Evolutionary conservation across 1,140 invertebrate species (phyloP), one percentile per base, ranked within the genome.

Genomic region (Drosophila seguyi): DNA sequence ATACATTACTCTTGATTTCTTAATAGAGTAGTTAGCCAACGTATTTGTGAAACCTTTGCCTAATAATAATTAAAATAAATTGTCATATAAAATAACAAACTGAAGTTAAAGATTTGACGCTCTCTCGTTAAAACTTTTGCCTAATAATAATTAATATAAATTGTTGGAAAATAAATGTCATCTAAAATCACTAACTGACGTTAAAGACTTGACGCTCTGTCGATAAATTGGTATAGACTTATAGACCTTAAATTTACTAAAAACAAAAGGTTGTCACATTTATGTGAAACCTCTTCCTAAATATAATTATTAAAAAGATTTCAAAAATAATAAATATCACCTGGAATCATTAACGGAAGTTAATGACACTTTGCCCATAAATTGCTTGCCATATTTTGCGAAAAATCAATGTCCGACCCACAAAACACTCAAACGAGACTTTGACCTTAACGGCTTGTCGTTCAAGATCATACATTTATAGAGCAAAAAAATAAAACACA

Each of bases 381-480:
- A 65, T 45, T 18, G 38, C 65, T 27, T 38, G 42, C 18, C n/a
- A 31, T 55, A 53, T 68, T 75, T 81, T 63, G 57, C 65, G 75
- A 60, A 81, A 77, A 81, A 86, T 86, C 82, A 85, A 75, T 72
- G 78, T 36, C 52, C 60, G 61, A 52, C 76, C 77, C 34, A 62
- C 75, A 53, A 53, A 36, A 36, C 50, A 52, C 53, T 55, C 36
- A 45, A 67, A 72, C 61, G 31, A 75, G 76, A 62, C 79, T 87
- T 82, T 86, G 83, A 87, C 83, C 83, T 86, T 86, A 87, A 44
- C 66, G 52, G 50, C 72, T 55, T 59, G 47, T 67, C 56, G 75
- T 76, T 87, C 83, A 86, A 86, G 83, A 86, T 86, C 82, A 75
- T 75, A 34, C 62, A 66, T 62, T 50, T 20, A 34, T 60, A 44